Percentiles rank a stretch among this genome's conserved stretches.
Evolutionary conservation across 2,113 vertebrate genomes (phyloP).

Genomic region (Tetrao urogallus): DNA sequence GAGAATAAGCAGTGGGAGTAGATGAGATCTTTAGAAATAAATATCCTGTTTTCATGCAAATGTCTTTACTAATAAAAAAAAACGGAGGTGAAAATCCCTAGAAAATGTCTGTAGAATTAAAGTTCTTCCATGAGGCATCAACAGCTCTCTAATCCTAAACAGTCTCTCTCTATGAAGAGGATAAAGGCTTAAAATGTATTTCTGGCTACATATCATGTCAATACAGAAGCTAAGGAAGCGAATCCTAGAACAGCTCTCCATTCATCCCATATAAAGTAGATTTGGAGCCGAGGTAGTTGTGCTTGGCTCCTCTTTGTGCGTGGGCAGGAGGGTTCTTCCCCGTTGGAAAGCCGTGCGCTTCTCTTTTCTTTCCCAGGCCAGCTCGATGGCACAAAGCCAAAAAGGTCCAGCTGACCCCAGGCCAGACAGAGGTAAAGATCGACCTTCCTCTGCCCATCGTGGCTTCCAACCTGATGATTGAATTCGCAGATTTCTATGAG

Average conservation of each 20-base stretch:
- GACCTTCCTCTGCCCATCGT: constrained; percentile 96
- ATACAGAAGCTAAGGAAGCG: constrained; percentile 57
- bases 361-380: constrained; percentile 76
- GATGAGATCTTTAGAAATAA: constrained; percentile 59
- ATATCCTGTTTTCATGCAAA: constrained; percentile 59
- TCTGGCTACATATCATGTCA: constrained; percentile 67
- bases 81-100: constrained; percentile 63
- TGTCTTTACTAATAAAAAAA: constrained; percentile 48
- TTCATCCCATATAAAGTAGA: constrained; percentile 54
- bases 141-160: constrained; percentile 67
- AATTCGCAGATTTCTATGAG: constrained; percentile 98
- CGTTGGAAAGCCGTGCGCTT: background rate
- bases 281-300: constrained; percentile 34
- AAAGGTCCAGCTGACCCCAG: constrained; percentile 95
- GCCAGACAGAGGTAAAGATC: constrained; percentile 98
- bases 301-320: background rate
- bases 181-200: constrained; percentile 70
- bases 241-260: constrained; percentile 54
- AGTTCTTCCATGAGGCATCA: constrained; percentile 65
- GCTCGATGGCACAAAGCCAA: constrained; percentile 99
- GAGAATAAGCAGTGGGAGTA: constrained; percentile 50
- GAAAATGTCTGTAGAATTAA: constrained; percentile 65
- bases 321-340: background rate
- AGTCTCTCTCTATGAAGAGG: constrained; percentile 63
- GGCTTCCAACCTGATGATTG: constrained; percentile 98